phyloP scores from a whole-genome alignment of 2,113 vertebrate genomes.

The Pleuronectes platessa region DNA sequence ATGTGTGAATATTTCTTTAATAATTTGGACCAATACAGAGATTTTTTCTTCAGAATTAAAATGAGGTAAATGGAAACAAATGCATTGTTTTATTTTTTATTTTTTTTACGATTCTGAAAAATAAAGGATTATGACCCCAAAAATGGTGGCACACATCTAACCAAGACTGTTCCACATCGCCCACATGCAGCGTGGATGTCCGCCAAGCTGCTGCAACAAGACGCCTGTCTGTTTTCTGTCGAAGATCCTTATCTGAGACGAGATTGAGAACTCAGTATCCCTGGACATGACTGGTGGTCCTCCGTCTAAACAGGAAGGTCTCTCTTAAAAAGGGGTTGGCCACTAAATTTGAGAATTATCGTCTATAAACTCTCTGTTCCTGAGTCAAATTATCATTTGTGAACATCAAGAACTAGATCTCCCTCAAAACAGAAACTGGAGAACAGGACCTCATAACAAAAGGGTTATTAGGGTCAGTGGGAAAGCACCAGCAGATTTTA shows the following conservation, averaged over 20 bases:
- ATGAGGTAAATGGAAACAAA: not conserved
- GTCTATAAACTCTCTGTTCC: conserved; percentile 1
- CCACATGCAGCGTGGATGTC: conserved; percentile 19
- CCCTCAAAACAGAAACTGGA: conserved; percentile 10
- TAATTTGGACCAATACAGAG: not conserved
- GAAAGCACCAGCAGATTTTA: conserved; percentile 17
- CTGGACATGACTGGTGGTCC: conserved; percentile 44
- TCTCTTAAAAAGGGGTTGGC: not conserved
- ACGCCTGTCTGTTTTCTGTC: conserved; percentile 27
- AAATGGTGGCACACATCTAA: conserved; percentile 19
- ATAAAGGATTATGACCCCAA: not conserved
- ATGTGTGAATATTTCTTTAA: not conserved
- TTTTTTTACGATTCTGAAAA: not conserved
- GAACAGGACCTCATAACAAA: not conserved
- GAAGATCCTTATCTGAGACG: conserved; percentile 48
- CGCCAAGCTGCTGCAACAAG: conserved; percentile 42
- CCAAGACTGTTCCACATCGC: conserved; percentile 6
- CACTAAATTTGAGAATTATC: conserved; percentile 3
- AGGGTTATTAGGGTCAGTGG: conserved; percentile 1
- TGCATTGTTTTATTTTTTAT: not conserved
- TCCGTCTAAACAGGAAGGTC: conserved; percentile 33
- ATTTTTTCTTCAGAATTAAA: not conserved
- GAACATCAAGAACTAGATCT: conserved; percentile 6
- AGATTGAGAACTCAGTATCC: conserved; percentile 32
- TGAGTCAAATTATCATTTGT: conserved; percentile 17